Percentiles rank a stretch among this genome's conserved stretches.
Evolutionary conservation across 2,888 invertebrate species (phyloP).

Genomic region (Orgyia antiqua): DNA sequence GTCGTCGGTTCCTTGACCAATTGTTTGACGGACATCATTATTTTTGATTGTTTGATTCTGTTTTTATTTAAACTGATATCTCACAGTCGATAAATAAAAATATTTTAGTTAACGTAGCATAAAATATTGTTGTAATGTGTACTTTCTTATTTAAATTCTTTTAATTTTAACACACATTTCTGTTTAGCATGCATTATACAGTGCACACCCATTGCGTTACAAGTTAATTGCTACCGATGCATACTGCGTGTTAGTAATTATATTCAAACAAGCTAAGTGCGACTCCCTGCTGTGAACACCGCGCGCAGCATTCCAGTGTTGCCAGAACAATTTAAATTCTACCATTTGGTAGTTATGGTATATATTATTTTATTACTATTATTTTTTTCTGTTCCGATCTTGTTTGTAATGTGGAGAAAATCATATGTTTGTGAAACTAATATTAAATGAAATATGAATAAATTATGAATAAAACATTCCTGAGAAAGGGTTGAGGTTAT

Average conservation of each 20-base stretch:
- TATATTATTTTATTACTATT: neutral
- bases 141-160: no score
- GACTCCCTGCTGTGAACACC: constrained; percentile 15
- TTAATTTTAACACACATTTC: neutral
- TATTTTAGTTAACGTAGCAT: no score
- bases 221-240: constrained; percentile 31
- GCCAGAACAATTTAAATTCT: constrained; percentile 2
- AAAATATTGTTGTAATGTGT: no score
- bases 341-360: fast-evolving
- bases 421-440: neutral
- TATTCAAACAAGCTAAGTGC: constrained; percentile 16
- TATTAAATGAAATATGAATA: neutral
- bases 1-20: neutral
- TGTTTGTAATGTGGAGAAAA: neutral
- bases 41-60: no score
- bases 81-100: no score
- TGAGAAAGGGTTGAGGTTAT: no score
- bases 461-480: no score
- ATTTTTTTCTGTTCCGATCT: neutral
- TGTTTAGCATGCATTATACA: constrained; percentile 1
- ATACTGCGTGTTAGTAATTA: constrained; percentile 19
- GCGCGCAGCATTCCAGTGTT: constrained; percentile 3
- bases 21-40: neutral
- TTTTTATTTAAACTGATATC: no score
- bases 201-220: constrained; percentile 12